A percentile compares a stretch with the other conserved stretches of the same genome.
These are phyloP conservation scores for Fistularia commersonii DNA, from an alignment of 2,797 vertebrate species.

Conservation along the genomic window DNA sequence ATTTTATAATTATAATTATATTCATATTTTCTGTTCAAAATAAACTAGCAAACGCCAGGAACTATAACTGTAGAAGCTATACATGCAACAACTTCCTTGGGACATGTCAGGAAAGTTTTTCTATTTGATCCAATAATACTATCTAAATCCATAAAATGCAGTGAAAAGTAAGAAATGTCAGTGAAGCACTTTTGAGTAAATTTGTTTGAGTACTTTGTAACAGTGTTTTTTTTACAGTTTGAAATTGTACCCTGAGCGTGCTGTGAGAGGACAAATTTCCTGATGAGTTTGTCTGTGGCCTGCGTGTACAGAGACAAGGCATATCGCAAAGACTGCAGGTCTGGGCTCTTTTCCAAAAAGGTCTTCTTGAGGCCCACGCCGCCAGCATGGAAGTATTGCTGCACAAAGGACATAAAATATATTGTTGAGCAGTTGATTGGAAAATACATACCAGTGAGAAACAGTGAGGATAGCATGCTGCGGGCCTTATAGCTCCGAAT, in stretches of 20 bases:
- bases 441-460: no score
- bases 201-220: constrained; percentile 18
- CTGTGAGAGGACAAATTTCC: constrained; percentile 95
- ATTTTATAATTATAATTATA: no score
- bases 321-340: constrained; percentile 92
- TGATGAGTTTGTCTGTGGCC: constrained; percentile 96
- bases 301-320: constrained; percentile 97
- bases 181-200: constrained; percentile 14
- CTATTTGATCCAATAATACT: constrained; percentile 38
- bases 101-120: constrained; percentile 22
- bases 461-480: no score
- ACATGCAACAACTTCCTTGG: constrained; percentile 14
- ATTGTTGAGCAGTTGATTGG: neutral
- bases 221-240: neutral
- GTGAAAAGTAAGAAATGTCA: constrained; percentile 14
- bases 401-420: constrained; percentile 13
- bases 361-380: constrained; percentile 97
- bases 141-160: constrained; percentile 28
- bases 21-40: no score
- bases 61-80: constrained; percentile 1
- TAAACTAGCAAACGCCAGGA: no score
- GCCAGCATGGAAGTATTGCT: constrained; percentile 98
- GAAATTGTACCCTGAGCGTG: constrained; percentile 80
- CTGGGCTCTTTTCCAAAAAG: constrained; percentile 95
- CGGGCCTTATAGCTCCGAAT: no score